phyloP scores from a whole-genome alignment of 2,888 invertebrate species.

The Eustalomyia histrio region DNA sequence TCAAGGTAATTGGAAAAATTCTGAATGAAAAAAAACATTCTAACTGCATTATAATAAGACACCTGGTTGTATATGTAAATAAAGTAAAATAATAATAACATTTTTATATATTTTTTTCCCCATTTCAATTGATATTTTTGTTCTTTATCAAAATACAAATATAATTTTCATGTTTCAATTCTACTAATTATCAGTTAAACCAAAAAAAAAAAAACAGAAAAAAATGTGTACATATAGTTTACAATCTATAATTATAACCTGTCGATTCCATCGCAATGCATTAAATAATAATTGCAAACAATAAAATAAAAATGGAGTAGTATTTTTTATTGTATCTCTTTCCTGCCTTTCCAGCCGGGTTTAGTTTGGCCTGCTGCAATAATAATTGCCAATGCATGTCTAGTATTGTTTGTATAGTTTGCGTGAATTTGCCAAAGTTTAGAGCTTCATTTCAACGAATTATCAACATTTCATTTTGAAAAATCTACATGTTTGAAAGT shows the following conservation, averaged over 20 bases:
- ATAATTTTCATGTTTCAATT: constrained; percentile 44
- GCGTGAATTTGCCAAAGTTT: constrained; percentile 79
- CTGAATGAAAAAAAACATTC: background rate
- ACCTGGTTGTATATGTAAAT: constrained; percentile 1
- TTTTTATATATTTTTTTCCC: background rate
- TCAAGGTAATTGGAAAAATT: constrained; percentile 67
- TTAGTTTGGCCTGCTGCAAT: background rate
- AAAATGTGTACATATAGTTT: background rate
- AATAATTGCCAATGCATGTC: constrained; percentile 64
- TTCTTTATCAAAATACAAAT: constrained; percentile 56
- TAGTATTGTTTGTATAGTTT: constrained; percentile 66
- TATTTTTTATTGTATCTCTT: constrained; percentile 33
- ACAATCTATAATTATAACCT: constrained; percentile 61
- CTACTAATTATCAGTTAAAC: constrained; percentile 38
- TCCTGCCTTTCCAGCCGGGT: background rate
- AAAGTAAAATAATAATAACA: constrained; percentile 5
- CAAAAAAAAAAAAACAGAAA: too few relatives aligned
- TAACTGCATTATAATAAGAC: constrained; percentile 3
- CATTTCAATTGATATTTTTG: constrained; percentile 2
- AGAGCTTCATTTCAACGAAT: constrained; percentile 75
- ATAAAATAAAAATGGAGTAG: constrained; percentile 36
- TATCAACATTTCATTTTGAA: constrained; percentile 64
- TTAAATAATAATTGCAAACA: constrained; percentile 60
- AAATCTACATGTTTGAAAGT: constrained; percentile 40
- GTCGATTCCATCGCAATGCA: constrained; percentile 59